A percentile compares a stretch with the other conserved stretches of the same genome.
phyloP scores from a whole-genome alignment of 2,888 invertebrate genomes.

The Pollenia griseotomentosa region DNA sequence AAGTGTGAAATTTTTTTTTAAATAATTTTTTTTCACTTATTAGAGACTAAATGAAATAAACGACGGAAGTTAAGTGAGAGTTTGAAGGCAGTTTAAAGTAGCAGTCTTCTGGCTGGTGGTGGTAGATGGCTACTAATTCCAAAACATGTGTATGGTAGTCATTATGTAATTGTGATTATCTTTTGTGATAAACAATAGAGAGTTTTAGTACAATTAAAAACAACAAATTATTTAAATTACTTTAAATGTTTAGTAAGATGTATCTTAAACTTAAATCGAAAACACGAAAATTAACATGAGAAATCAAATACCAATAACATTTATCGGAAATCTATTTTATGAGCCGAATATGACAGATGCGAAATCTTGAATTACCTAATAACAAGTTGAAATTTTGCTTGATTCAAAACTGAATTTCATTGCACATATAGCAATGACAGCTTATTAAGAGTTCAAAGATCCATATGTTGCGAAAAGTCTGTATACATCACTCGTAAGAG shows the following conservation, averaged over 20 bases:
- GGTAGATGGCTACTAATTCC: conserved; percentile 34
- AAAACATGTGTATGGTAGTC: conserved; percentile 25
- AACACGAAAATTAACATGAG: not conserved
- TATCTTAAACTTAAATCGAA: not conserved
- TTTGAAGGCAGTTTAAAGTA: conserved; percentile 41
- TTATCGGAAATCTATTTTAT: no score
- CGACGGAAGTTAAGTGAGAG: conserved; percentile 45
- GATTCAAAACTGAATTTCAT: no score
- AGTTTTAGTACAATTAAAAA: not conserved
- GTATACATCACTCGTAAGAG: no score
- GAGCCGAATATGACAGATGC: no score
- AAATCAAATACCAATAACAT: not conserved
- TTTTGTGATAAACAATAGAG: conserved; percentile 33
- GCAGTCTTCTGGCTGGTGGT: not conserved
- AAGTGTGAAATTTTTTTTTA: conserved; percentile 66
- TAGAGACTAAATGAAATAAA: not conserved
- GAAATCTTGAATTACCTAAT: no score
- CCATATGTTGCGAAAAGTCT: no score
- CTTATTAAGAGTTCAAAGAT: no score
- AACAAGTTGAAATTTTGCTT: no score
- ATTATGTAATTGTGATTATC: conserved; percentile 60
- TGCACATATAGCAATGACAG: no score
- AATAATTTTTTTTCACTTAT: not conserved
- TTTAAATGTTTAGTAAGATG: conserved; percentile 15
- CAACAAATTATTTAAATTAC: conserved; percentile 43